Conservation (phyloP, 2,888 invertebrate genomes). For the Amphipoea lucens region DNA sequence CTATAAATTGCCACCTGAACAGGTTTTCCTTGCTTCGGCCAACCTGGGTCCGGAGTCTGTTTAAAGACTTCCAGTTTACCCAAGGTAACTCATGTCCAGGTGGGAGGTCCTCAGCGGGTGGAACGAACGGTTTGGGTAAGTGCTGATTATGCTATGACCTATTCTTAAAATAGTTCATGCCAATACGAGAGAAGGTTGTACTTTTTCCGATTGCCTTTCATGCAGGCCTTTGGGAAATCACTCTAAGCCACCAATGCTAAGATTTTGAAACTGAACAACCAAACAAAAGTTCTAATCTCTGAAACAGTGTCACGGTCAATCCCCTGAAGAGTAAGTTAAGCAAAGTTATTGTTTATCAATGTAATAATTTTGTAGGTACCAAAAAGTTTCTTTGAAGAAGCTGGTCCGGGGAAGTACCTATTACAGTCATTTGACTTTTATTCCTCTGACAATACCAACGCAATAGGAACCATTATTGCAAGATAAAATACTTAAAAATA, state of each 20-base stretch:
- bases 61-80: too few species aligned
- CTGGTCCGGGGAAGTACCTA: too few species aligned
- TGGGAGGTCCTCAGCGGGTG: too few species aligned
- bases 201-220: constrained; percentile 1
- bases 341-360: constrained; percentile 22
- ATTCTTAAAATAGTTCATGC: neutral
- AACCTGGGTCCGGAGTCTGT: too few species aligned
- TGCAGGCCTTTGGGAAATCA: constrained; percentile 30
- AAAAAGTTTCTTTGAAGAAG: neutral
- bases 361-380: constrained; percentile 17
- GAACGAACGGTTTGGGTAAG: too few species aligned
- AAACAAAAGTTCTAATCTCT: constrained; percentile 26
- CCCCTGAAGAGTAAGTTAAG: constrained; percentile 7
- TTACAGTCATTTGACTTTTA: too few species aligned
- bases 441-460: too few species aligned
- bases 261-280: constrained; percentile 18
- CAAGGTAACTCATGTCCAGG: too few species aligned
- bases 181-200: neutral
- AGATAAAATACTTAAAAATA: too few species aligned
- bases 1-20: too few species aligned
- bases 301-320: constrained; percentile 20
- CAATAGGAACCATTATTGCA: too few species aligned
- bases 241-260: neutral
- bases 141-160: neutral
- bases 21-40: too few species aligned